Base-by-base conservation (phyloP, 1,140 invertebrate species). In the Drosophila arizonae region DNA sequence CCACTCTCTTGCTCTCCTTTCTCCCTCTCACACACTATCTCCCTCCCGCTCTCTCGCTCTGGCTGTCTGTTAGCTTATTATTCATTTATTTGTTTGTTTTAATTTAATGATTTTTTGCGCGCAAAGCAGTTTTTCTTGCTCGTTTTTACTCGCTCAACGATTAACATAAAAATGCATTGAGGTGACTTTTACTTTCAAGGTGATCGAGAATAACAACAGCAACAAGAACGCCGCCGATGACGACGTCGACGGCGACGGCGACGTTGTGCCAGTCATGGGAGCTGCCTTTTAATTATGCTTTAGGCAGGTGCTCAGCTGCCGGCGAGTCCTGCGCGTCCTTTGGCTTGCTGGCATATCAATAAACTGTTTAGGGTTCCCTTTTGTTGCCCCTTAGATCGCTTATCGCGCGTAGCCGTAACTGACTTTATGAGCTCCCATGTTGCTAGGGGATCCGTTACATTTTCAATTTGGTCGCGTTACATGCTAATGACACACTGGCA, bases 11-110 rank as follows among this genome's bases (percentile, higher is more conserved):
- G 9, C 36, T 11, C 36, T 39, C 36, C 36, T 10, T 24, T 24
- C 3, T 3, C 33, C 2, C 33, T 36, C 33, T 36, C 33, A 9
- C 33, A 9, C 33, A 30, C 28, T 30, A 5, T 9, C 33, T 33
- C 33, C 1, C 6, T 33, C 28, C 6, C 28, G 28, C 28, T 30
- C 28, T 30, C 28, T 81, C 21, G 21, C 75, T 76, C 81, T 72
- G 28, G 52, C 79, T 33, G 28, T 39, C 39, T 57, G 36, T 64
- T 60, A 24, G 76, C 72, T 88, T 88, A 80, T 88, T 88, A 89
- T 88, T 87, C 84, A 88, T 88, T 73, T 88, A 88, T 88, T 88
- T 88, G 84, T 88, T 88, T 88, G 84, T 88, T 88, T 88, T 88
- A 88, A 88, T 88, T 88, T 88, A 89, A 88, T 87, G 81, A 60